Conservation (phyloP, 2,888 invertebrate species). For the Mimachlamys varia region DNA sequence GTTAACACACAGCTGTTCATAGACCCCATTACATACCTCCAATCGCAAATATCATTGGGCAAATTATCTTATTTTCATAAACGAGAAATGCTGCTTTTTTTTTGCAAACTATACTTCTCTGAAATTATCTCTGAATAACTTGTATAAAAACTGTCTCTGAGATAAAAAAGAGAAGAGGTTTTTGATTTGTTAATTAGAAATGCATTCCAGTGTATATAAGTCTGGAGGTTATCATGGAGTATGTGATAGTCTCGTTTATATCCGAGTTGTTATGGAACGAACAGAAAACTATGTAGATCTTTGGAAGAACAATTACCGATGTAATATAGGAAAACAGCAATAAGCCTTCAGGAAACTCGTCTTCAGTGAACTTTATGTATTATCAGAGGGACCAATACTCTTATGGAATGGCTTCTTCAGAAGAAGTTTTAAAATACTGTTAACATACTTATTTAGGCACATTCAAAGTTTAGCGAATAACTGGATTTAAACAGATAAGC, state of each 20-base stretch:
- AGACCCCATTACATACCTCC: neutral
- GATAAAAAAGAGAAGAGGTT: neutral
- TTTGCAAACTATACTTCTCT: neutral
- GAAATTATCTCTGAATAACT: neutral
- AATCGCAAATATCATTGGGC: neutral
- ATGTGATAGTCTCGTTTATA: neutral
- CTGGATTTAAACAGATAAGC: too few relatives aligned
- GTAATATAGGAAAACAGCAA: neutral
- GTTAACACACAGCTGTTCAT: neutral
- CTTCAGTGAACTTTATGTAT: too few relatives aligned
- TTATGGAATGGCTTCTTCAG: neutral
- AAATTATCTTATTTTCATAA: neutral
- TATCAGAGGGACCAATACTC: neutral
- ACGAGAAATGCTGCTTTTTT: neutral
- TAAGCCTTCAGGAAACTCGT: neutral
- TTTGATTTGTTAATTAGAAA: slow-evolving; percentile 7
- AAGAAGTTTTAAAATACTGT: too few relatives aligned
- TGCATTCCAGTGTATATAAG: neutral
- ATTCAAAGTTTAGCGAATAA: too few relatives aligned
- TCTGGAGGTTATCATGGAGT: too few relatives aligned
- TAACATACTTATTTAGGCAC: too few relatives aligned
- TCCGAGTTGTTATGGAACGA: neutral
- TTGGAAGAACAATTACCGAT: neutral
- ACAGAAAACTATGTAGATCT: neutral
- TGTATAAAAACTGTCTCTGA: neutral